These are phyloP conservation scores for Deroptyus accipitrinus DNA, from an alignment of 2,113 vertebrate genomes.

Conservation along the genomic window DNA sequence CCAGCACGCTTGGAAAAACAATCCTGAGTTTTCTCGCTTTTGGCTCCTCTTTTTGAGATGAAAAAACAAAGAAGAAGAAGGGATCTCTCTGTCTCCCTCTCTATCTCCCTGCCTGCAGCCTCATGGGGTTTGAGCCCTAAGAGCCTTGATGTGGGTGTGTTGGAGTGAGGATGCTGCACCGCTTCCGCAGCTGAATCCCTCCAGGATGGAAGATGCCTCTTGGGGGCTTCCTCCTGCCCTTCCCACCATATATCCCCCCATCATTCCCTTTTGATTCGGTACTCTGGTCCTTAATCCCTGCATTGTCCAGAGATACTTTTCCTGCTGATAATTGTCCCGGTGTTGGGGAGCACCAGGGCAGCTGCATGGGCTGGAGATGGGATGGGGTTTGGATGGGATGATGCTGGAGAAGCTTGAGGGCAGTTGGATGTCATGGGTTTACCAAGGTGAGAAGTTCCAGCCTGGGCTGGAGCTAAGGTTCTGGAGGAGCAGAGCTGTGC, in stretches of 20 bases:
- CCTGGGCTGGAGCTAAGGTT: background rate
- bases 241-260: background rate
- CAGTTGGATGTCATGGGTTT: fast-evolving
- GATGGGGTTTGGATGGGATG: fast-evolving
- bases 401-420: fast-evolving
- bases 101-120: background rate
- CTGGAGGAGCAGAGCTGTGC: background rate
- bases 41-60: constrained; percentile 47
- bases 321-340: background rate
- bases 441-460: background rate
- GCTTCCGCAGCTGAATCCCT: background rate
- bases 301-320: background rate
- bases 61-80: background rate
- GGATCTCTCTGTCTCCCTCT: background rate
- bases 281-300: background rate
- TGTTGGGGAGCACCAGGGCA: background rate
- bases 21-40: constrained; percentile 12
- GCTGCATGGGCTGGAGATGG: background rate
- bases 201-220: background rate
- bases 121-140: background rate
- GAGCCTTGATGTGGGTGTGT: fast-evolving
- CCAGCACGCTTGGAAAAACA: constrained; percentile 70
- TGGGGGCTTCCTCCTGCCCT: background rate
- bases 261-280: background rate
- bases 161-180: background rate